Conservation (phyloP, 1,140 invertebrate species). For the Dryas iulia region DNA sequence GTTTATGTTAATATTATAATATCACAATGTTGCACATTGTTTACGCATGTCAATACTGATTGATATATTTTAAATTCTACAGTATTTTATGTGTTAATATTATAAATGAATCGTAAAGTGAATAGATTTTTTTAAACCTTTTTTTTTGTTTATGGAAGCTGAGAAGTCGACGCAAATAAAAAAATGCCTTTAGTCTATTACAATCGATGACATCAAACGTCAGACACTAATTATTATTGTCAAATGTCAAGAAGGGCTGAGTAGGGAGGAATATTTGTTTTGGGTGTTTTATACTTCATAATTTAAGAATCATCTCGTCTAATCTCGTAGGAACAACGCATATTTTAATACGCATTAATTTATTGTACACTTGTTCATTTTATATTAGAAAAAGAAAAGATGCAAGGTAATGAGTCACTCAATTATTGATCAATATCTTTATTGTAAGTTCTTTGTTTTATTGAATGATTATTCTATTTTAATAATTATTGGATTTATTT, state of each 20-base stretch:
- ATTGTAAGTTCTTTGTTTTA: slow-evolving; percentile 3
- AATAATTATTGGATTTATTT: slow-evolving; percentile 6
- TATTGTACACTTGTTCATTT: neutral
- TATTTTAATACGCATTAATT: neutral
- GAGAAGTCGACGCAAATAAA: neutral
- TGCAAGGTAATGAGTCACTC: slow-evolving; percentile 35
- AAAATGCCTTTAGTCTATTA: neutral
- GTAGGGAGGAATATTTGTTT: neutral
- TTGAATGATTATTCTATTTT: too few species aligned
- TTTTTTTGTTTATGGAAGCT: neutral
- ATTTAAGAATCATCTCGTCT: neutral
- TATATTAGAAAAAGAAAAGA: neutral
- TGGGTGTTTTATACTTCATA: neutral
- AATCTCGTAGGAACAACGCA: neutral
- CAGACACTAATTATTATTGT: neutral
- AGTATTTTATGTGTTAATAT: neutral
- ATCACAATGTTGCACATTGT: too few species aligned
- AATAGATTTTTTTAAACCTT: neutral
- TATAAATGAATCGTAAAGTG: neutral
- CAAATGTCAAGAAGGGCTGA: neutral
- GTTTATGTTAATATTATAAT: too few species aligned
- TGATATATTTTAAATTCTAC: neutral
- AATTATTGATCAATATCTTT: neutral
- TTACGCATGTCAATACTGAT: neutral
- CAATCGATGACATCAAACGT: neutral